Evolutionary conservation across 2,888 invertebrate species (phyloP), one percentile per base, ranked within the genome.

Genomic region (Schizaphis graminum): DNA sequence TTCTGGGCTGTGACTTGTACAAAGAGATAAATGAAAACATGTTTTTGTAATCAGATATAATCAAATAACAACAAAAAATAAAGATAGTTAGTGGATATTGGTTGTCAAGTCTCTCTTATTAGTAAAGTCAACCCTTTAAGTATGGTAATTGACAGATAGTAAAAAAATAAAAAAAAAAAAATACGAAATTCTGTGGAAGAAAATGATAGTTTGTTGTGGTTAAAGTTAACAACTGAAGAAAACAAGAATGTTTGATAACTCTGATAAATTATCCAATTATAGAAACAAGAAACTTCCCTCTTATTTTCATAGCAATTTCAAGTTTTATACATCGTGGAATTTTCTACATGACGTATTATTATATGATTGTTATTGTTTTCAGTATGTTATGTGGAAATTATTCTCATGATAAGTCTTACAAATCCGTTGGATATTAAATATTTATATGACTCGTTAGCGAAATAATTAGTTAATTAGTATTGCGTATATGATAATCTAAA

Each of bases 141-240:
- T 28, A 61, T 44, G 61, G 61, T 57, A 57, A 89, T 89, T 41
- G 89, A 89, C 61, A 11, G 44, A 16, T 21, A 16, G n/a, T 89
- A 44, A 7, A 44, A 44, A 44, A 41, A 44, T n/a, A 44, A 87
- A n/a, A 53, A 53, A 41, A 35, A 16, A 53, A n/a, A 87, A 87
- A 44, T 28, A 28, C 2, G n/a, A 24, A 89, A 41, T 16, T 41
- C 41, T 28, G 7, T 24, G 10, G 11, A 28, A 89, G 4, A 44
- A 49, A 26, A 57, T 16, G 56, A 16, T n/a, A 44, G 3, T 61
- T 47, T 28, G 47, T 44, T 13, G 61, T 89, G 44, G n/a, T 61
- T 89, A 61, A 89, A 89, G 41, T 47, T 61, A 61, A 89, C 61
- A 89, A 61, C 57, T 89, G 47, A 44, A 61, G 21, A n/a, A 28